Percentiles rank a stretch among this genome's conserved stretches.
These are phyloP conservation scores for Leptopterna dolabrata DNA, from an alignment of 2,888 invertebrate species.

Conservation along the genomic window DNA sequence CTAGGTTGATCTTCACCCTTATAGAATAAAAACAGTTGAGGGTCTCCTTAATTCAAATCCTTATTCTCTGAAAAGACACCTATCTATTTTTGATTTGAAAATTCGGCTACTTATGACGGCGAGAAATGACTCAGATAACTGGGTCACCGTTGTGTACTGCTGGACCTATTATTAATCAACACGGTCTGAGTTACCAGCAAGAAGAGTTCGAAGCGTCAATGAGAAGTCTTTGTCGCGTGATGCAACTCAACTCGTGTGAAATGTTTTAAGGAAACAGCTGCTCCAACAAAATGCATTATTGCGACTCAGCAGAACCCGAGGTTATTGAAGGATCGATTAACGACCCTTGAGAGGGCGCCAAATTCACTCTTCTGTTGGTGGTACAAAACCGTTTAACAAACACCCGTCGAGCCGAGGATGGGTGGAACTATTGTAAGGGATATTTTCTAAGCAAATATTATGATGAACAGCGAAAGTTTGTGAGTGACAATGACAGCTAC, in stretches of 20 bases:
- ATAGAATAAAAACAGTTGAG: no score
- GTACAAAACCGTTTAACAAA: neutral
- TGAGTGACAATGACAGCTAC: neutral
- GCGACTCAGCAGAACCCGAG: neutral
- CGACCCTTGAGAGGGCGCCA: neutral
- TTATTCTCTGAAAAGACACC: no score
- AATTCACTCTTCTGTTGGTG: neutral
- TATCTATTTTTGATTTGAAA: no score
- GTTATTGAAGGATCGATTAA: neutral
- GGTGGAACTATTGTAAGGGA: neutral
- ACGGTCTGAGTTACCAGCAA: no score
- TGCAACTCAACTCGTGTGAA: neutral
- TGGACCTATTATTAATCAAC: neutral
- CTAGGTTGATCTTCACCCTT: no score
- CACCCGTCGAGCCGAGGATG: neutral
- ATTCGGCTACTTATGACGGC: no score
- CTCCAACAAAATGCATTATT: neutral
- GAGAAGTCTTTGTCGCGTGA: neutral
- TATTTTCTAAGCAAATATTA: neutral
- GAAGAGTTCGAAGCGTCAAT: neutral
- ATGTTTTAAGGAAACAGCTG: neutral
- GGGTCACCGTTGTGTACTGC: neutral
- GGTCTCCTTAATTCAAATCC: no score
- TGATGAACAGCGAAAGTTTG: neutral
- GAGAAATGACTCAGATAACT: neutral